Evolutionary conservation across 2,797 vertebrate genomes (phyloP).

Genomic region (Peromyscus attwateri): DNA sequence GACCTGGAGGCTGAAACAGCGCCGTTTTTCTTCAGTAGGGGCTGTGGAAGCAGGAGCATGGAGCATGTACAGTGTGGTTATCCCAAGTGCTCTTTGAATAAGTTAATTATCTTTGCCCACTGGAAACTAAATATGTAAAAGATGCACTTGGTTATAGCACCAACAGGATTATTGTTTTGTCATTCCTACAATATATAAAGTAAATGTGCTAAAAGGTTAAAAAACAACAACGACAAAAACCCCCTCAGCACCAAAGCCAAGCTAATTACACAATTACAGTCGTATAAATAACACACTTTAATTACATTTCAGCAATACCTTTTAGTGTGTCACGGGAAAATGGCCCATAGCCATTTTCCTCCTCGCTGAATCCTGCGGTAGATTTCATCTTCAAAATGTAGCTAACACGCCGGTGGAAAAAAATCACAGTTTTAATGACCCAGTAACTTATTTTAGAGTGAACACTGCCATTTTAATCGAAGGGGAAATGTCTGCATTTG

Average conservation of each 20-base stretch:
- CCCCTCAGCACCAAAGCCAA: background rate
- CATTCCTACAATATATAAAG: background rate
- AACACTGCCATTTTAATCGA: constrained; percentile 61
- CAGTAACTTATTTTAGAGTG: constrained; percentile 59
- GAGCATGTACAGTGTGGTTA: background rate
- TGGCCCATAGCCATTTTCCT: background rate
- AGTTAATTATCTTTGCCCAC: constrained; percentile 48
- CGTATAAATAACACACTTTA: constrained; percentile 34
- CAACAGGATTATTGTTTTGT: background rate
- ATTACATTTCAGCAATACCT: background rate
- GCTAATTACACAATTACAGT: background rate
- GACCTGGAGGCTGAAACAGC: background rate
- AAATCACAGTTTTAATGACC: constrained; percentile 49
- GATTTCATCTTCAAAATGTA: background rate
- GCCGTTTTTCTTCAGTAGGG: background rate
- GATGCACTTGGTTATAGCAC: background rate
- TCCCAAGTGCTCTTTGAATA: background rate
- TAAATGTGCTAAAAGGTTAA: constrained; percentile 37
- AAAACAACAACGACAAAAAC: background rate
- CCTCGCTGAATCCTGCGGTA: constrained; percentile 3
- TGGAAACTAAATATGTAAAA: background rate
- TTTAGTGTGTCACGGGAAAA: background rate
- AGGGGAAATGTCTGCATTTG: background rate
- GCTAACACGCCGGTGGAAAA: background rate
- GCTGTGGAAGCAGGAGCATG: background rate